Conservation (phyloP, 2,113 vertebrate species). For the Corvus hawaiiensis region DNA sequence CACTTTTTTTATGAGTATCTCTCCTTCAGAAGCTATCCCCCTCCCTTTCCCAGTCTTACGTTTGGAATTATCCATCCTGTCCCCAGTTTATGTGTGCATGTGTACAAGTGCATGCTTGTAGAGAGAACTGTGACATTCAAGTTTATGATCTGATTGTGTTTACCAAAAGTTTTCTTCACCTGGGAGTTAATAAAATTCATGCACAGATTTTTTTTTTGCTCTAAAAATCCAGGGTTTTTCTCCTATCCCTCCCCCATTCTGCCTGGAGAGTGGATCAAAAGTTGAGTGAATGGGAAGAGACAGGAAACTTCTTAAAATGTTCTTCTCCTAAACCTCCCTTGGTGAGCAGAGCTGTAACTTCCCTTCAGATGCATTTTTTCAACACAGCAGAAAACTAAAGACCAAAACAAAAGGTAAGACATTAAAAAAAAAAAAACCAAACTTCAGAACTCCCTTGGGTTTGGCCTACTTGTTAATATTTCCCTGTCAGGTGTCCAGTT, state of each 20-base stretch:
- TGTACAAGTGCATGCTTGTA: not conserved
- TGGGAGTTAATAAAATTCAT: not conserved
- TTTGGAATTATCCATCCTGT: not conserved
- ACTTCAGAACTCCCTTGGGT: not conserved
- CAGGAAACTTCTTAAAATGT: not conserved
- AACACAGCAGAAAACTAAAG: not conserved
- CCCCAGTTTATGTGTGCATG: fast-evolving
- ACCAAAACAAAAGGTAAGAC: not conserved
- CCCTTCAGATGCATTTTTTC: not conserved
- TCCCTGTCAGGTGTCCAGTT: not conserved
- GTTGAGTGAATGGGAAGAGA: fast-evolving
- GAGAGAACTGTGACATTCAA: not conserved
- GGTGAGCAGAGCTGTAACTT: not conserved
- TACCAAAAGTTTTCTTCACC: not conserved
- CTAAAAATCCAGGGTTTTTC: not conserved
- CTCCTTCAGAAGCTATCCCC: not conserved
- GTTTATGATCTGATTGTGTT: not conserved
- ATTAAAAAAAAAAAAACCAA: not conserved
- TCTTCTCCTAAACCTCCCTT: not conserved
- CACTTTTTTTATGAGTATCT: not conserved
- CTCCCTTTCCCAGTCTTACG: not conserved
- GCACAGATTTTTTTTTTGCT: not conserved
- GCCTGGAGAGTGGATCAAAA: not conserved
- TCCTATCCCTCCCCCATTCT: not conserved
- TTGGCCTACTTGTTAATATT: not conserved